Evolutionary conservation across 2,888 invertebrate species (phyloP), one percentile per base, ranked within the genome.

Genomic region (Diplolepis rosae): DNA sequence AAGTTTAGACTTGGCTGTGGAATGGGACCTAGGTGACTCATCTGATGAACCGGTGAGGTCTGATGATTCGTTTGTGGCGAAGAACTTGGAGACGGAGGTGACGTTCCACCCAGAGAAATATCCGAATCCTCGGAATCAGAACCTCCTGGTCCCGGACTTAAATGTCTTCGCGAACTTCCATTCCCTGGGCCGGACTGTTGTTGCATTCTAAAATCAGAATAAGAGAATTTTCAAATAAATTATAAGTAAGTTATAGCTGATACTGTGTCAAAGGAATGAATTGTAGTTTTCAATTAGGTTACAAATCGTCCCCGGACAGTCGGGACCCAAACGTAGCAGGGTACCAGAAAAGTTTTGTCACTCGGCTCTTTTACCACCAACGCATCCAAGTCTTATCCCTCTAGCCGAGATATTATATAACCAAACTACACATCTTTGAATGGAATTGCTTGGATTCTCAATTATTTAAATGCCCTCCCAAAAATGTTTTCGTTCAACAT

Each of bases 51-150:
- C 15, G 88, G 87, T 28, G 87, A 87, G 2, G 86, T 84, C 76
- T 87, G 88, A 52, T 81, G 83, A 7, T 78, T 80, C 30, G 87
- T 79, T 24, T 85, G 87, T 5, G 88, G 87, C 9, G 88, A 85
- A 22, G 87, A 86, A 67, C 85, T 85, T 9, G 88, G 88, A 27
- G 88, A 88, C 5, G 86, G 85, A 1, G 88, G 88, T 30, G 88
- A 88, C 24, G 87, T 87, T 11, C 88, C 88, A 2, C 88, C 88
- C 13, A 88, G 79, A 24, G 88, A 88, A 68, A 88, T 88, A 69
- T 88, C 88, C 18, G 88, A 89, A 30, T 89, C 88, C 45, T 89
- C 88, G 32, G 86, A 84, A 70, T 88, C 88, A 69, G 86, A 87
- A 5, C 80, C 88, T 1, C 88, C 88, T 0, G 88, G 83, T 30